phyloP scores from a whole-genome alignment of 30 jellyfish, hydroid and myxozoan genomes.

The Hydractinia symbiolongicarpus region DNA sequence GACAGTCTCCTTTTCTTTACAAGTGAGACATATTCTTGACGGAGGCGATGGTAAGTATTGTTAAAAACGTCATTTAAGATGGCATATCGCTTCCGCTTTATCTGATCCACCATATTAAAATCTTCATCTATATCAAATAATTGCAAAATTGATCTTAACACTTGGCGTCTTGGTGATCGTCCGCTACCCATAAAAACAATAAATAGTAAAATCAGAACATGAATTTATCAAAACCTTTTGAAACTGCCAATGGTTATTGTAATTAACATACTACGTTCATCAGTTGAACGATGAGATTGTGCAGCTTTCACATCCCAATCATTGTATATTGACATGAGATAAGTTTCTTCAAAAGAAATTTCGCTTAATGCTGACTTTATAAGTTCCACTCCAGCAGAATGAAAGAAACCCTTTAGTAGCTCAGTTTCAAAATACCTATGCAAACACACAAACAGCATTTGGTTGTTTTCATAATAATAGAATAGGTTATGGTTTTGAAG shows the following conservation, averaged over 20 bases:
- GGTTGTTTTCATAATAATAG: no score
- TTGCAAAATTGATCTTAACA: no score
- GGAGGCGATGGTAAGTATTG: no score
- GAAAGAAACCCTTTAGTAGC: background rate
- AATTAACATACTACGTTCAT: background rate
- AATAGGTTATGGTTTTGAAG: no score
- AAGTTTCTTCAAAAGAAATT: background rate
- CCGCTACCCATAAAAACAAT: no score
- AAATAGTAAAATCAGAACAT: background rate
- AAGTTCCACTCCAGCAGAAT: background rate
- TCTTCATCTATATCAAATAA: no score
- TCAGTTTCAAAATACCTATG: background rate
- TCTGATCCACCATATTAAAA: no score
- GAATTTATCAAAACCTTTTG: background rate
- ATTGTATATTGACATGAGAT: background rate
- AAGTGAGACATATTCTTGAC: no score
- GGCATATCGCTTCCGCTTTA: no score
- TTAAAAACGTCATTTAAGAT: no score
- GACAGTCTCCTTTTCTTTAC: no score
- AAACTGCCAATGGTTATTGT: background rate
- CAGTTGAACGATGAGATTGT: background rate
- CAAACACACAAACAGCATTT: background rate
- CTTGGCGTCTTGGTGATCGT: no score
- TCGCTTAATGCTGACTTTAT: background rate
- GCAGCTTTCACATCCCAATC: conserved; percentile 2